Conservation (phyloP, 2,113 vertebrate species). For the Sitta europaea region DNA sequence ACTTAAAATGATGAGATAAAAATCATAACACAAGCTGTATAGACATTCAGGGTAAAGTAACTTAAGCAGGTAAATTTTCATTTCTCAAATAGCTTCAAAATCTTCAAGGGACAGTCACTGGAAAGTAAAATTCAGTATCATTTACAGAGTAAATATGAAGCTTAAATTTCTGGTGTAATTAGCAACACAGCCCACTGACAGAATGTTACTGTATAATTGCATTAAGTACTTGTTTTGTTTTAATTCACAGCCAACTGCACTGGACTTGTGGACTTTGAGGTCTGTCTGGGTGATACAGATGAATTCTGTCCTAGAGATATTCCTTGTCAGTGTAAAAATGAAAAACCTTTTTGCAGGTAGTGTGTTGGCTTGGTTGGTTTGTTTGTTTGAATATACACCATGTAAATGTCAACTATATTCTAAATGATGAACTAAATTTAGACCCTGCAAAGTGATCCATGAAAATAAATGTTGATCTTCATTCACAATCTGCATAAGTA, state of each 20-base stretch:
- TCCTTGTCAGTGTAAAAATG: slow-evolving; percentile 50
- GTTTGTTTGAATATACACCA: not conserved
- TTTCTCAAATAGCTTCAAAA: not conserved
- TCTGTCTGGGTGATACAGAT: not conserved
- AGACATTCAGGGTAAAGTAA: not conserved
- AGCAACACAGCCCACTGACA: not conserved
- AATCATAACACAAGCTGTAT: not conserved
- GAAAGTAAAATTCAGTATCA: not conserved
- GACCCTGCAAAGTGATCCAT: not conserved
- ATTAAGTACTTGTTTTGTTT: not conserved
- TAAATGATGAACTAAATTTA: not conserved
- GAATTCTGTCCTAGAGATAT: slow-evolving; percentile 49
- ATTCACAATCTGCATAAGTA: not conserved
- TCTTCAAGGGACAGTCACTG: not conserved
- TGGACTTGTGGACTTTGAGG: slow-evolving; percentile 17
- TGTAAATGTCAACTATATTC: not conserved
- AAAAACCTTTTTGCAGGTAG: slow-evolving; percentile 66
- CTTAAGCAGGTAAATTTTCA: not conserved
- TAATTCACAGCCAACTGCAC: slow-evolving; percentile 58
- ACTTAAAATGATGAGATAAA: not conserved
- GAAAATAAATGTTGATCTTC: not conserved
- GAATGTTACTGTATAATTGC: not conserved
- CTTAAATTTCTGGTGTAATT: not conserved
- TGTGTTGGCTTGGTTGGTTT: not conserved
- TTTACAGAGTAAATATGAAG: not conserved